Conservation (phyloP, 2,888 invertebrate genomes). For the Cancer borealis region DNA sequence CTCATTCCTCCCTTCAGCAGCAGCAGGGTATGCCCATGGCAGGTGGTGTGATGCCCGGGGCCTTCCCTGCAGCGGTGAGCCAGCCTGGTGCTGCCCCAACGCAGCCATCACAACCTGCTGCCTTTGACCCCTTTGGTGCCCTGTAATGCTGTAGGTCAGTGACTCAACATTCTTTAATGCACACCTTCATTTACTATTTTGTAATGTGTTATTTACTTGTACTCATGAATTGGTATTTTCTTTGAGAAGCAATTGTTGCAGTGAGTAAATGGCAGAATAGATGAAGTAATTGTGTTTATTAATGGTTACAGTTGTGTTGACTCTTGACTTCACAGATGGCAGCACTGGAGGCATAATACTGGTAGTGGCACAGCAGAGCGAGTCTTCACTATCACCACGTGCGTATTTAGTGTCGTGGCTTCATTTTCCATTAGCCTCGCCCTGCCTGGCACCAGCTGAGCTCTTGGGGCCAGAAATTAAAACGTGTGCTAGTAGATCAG, state of each 20-base stretch:
- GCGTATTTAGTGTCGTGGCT: slow-evolving; percentile 68
- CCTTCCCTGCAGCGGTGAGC: slow-evolving; percentile 58
- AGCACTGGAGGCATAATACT: slow-evolving; percentile 68
- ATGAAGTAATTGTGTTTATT: not conserved
- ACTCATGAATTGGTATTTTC: not conserved
- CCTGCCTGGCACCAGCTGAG: slow-evolving; percentile 56
- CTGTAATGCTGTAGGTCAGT: slow-evolving; percentile 74
- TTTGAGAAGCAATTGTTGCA: not conserved
- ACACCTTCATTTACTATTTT: slow-evolving; percentile 35
- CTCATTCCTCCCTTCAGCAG: not conserved
- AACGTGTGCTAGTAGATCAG: slow-evolving; percentile 69
- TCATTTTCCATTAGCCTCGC: slow-evolving; percentile 62
- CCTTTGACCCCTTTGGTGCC: slow-evolving; percentile 75
- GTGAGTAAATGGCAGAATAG: no score
- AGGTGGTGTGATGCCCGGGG: slow-evolving; percentile 56
- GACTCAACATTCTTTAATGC: slow-evolving; percentile 47
- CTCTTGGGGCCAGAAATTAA: slow-evolving; percentile 38
- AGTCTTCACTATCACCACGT: slow-evolving; percentile 59
- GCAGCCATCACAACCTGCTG: slow-evolving; percentile 62
- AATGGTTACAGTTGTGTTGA: not conserved
- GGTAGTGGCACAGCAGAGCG: slow-evolving; percentile 61
- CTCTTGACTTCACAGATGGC: slow-evolving; percentile 28
- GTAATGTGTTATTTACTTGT: not conserved
- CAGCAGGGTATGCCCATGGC: slow-evolving; percentile 67
- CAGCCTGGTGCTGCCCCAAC: slow-evolving; percentile 64